These are phyloP conservation scores for Marmota flaviventris DNA, from an alignment of 2,113 vertebrate genomes.

Conservation along the genomic window DNA sequence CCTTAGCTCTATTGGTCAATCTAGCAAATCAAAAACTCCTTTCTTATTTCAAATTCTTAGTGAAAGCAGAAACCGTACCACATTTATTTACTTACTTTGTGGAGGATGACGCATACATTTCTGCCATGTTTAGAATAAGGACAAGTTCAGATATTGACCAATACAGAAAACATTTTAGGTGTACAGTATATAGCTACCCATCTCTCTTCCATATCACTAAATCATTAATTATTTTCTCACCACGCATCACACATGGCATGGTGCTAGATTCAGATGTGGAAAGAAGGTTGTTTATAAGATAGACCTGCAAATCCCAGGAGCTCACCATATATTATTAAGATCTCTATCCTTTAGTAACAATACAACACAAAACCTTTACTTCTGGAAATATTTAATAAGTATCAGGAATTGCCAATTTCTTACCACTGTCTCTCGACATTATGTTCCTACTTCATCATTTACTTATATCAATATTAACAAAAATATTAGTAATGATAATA, in stretches of 20 bases:
- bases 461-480: neutral
- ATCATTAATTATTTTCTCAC: neutral
- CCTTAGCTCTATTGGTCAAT: neutral
- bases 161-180: neutral
- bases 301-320: neutral
- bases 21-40: neutral
- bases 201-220: neutral
- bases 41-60: neutral
- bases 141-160: neutral
- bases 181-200: accelerated
- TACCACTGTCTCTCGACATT: too few relatives aligned
- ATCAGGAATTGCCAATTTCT: neutral
- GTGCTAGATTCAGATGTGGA: neutral
- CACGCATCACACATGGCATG: accelerated
- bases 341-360: neutral
- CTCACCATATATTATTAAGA: neutral
- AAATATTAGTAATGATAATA: neutral
- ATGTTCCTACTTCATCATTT: neutral
- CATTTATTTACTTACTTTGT: neutral
- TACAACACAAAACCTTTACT: neutral
- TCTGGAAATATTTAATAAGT: neutral
- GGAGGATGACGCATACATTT: neutral
- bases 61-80: neutral
- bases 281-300: neutral
- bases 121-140: neutral